A percentile compares a stretch with the other conserved stretches of the same genome.
Conservation (phyloP, 2,113 vertebrate species). For the Struthidea cinerea region DNA sequence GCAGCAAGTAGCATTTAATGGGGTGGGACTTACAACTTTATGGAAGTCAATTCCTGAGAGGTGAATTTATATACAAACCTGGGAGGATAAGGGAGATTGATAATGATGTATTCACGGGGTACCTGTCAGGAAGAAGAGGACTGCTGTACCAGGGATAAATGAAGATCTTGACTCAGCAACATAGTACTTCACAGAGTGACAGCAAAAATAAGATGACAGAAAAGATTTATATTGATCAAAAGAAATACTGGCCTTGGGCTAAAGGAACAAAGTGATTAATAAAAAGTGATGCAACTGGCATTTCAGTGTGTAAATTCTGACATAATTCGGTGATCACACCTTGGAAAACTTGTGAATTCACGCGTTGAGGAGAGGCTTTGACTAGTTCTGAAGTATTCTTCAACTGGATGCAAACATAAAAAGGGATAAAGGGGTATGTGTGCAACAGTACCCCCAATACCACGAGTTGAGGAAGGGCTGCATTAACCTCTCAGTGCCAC, state of each 20-base stretch:
- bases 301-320: background rate
- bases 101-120: constrained; percentile 39
- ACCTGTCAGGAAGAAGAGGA: constrained; percentile 20
- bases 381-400: background rate
- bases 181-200: constrained; percentile 11
- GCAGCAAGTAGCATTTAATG: background rate
- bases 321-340: background rate
- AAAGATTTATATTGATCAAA: constrained; percentile 41
- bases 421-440: background rate
- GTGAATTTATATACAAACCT: constrained; percentile 37
- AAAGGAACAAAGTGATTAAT: constrained; percentile 30
- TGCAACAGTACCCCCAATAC: background rate
- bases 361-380: background rate
- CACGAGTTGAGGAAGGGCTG: background rate
- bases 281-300: background rate
- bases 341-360: background rate
- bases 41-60: constrained; percentile 4
- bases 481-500: background rate
- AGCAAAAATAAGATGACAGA: constrained; percentile 21
- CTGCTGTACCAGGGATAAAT: constrained; percentile 19
- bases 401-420: background rate
- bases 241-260: constrained; percentile 35
- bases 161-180: constrained; percentile 25
- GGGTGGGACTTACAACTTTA: background rate
- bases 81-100: constrained; percentile 36